Evolutionary conservation across 2,888 invertebrate species (phyloP), one percentile per base, ranked within the genome.

Genomic region (Gastracanthus pulcherrimus): DNA sequence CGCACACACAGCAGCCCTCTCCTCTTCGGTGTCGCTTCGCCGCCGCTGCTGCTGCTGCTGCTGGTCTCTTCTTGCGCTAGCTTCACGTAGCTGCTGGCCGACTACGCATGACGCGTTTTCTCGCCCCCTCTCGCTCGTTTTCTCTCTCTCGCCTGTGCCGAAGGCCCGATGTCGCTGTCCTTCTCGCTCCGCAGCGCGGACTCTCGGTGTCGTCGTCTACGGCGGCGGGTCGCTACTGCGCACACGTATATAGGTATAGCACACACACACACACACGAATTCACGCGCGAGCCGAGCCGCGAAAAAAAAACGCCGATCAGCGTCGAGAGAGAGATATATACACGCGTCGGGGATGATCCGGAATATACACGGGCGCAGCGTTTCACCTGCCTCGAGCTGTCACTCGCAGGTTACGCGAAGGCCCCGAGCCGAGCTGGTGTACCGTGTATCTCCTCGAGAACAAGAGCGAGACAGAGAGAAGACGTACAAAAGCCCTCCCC

Each of bases 101-200:
- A 80, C 82, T 85, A 79, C 82, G 83, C 84, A 82, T 83, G 82
- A 83, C 81, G 83, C 84, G 74, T 80, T 77, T 48, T 60, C 67
- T 36, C 48, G 80, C 58, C 62, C 64, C 51, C 64, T 66, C 48
- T 60, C 38, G 64, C 36, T 76, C 51, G 19, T 51, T 31, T 38
- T 76, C 76, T 76, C 34, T 60, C 29, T 51, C 41, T 67, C 64
- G 66, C 77, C n/a, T n/a, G n/a, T n/a, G n/a, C n/a, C n/a, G n/a
- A 34, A 34, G 9, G 62, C 62, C 29, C 83, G 78, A 81, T 60
- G 76, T 64, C 80, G 38, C 60, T 45, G 34, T 11, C 31, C 76
- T 51, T 58, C 75, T 64, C 80, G 66, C 60, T 74, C 38, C n/a
- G 11, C 29, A n/a, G 26, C n/a, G 29, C 31, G 29, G 16, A 31